Evolutionary conservation across 2,113 vertebrate species (phyloP).

Genomic region (Phoenicopterus ruber): DNA sequence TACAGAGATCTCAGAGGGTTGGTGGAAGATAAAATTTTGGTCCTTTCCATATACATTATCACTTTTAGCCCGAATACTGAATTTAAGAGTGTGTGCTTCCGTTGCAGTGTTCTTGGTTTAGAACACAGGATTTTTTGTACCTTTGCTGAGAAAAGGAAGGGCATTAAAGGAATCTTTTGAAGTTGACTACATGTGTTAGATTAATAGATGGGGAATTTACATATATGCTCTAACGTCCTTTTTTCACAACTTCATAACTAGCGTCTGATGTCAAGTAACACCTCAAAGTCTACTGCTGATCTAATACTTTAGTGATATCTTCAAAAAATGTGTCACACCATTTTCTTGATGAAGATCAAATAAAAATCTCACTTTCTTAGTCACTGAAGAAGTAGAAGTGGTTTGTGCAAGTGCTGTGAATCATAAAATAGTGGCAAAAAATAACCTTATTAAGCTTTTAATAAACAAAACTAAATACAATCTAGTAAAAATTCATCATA

Average conservation of each 20-base stretch:
- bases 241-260: neutral
- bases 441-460: neutral
- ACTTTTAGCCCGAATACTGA: neutral
- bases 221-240: rapidly evolving
- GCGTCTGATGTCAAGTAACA: neutral
- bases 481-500: neutral
- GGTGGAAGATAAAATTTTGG: neutral
- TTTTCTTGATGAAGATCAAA: neutral
- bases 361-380: neutral
- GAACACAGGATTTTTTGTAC: neutral
- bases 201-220: neutral
- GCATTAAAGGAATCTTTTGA: neutral
- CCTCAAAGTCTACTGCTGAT: neutral
- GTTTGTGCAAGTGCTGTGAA: neutral
- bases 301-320: neutral
- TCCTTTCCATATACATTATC: neutral
- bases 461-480: neutral
- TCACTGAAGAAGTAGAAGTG: neutral
- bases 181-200: neutral
- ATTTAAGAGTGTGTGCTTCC: neutral
- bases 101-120: neutral
- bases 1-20: rapidly evolving
- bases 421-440: neutral
- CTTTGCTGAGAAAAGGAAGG: neutral
- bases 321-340: neutral